phyloP scores from a whole-genome alignment of 1,140 invertebrate species.

The Scylla paramamosain region DNA sequence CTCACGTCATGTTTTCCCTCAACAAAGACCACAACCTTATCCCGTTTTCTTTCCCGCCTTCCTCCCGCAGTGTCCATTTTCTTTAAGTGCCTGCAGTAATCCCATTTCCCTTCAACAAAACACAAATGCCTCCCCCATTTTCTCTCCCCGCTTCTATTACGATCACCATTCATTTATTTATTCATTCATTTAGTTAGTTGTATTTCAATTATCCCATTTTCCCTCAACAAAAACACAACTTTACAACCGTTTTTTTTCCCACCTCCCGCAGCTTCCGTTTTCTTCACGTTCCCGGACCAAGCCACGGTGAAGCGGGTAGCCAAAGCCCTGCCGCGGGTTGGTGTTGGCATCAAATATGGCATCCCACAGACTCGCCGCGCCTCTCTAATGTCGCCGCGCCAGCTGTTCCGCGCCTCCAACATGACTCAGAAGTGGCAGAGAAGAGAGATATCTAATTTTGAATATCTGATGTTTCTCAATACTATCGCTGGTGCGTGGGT shows the following conservation, averaged over 20 bases:
- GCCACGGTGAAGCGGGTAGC: slow-evolving; percentile 99
- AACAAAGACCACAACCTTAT: too few relatives aligned
- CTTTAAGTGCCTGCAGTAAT: slow-evolving; percentile 98
- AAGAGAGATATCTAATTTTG: slow-evolving; percentile 99
- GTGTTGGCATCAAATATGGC: slow-evolving; percentile 99
- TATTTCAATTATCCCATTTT: not conserved
- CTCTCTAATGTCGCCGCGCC: slow-evolving; percentile 98
- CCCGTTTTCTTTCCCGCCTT: not conserved
- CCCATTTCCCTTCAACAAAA: slow-evolving; percentile 80
- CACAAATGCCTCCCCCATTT: too few relatives aligned
- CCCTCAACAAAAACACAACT: not conserved
- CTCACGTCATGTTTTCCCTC: too few relatives aligned
- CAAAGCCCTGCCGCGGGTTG: slow-evolving; percentile 97
- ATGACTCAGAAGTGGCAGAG: slow-evolving; percentile 99
- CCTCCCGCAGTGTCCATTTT: slow-evolving; percentile 94
- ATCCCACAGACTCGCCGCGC: slow-evolving; percentile 98
- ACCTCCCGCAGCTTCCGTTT: slow-evolving; percentile 92
- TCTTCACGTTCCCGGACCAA: slow-evolving; percentile 99
- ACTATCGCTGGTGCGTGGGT: slow-evolving; percentile 94
- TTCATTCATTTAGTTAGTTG: too few relatives aligned
- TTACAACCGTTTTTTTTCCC: not conserved
- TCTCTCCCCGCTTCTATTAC: too few relatives aligned
- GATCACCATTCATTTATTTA: too few relatives aligned
- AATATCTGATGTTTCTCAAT: slow-evolving; percentile 99
- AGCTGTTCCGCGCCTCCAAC: slow-evolving; percentile 98